Base-by-base conservation (phyloP, 2,888 invertebrate species). In the Mellilla xanthometata region DNA sequence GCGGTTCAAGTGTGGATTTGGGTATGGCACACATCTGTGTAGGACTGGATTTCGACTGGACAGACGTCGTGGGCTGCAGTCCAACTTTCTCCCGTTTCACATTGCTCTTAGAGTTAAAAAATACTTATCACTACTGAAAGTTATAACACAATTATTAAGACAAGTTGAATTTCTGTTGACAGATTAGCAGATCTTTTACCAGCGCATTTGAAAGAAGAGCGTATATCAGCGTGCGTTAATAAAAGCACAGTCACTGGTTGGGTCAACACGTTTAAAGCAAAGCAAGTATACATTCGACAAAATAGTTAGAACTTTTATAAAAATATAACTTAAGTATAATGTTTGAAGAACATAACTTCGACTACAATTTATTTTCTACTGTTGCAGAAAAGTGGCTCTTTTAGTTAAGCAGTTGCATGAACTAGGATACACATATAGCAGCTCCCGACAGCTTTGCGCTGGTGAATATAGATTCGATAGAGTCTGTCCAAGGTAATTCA, bases 221-320 rank as follows among this genome's bases (percentile, higher is more conserved):
- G 93, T 45, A 90, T 94, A 13, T 91, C 91, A 0, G 91, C 92
- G 39, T 91, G 92, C 39, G 75, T 83, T 19, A 73, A 85, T 58
- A 80, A 89, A 54, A 76, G 91, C 15, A 83, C 91, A 0, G 92
- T 95, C 1, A 94, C 94, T 0, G 95, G 95, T 52, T 96, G 96
- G 96, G 93, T 96, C 7, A 96, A 96, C 80, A 93, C 93, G 0
- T 93, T 93, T 56, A 93, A 93, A 74, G 84, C 94, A 2, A 92
- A 91, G 94, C 93, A 73, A 72, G 75, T 71, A 24, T 19, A 19
- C 3, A 5, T 19, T 19, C 6, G 15, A 5, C n/a, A n/a, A n/a
- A n/a, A n/a, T 19, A 5, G 15, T 19, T 19, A 19, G 7, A 24
- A 24, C 8, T 24, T 24, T 23, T 23, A 7, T 7, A 5, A 23